Base-by-base conservation (phyloP, 2,888 invertebrate genomes). In the Ecdyonurus torrentis region DNA sequence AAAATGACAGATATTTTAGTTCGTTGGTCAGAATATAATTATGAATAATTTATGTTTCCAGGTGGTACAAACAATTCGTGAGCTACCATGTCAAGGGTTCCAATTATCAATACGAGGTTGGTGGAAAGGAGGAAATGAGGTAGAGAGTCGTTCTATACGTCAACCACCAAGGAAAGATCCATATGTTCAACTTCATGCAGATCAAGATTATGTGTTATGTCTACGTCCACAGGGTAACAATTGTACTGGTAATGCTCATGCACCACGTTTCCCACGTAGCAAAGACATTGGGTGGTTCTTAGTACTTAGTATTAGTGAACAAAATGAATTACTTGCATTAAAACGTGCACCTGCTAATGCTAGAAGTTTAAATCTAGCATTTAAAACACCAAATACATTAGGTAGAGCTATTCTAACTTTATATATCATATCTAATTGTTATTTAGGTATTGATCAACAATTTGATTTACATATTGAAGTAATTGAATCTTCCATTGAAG, bases 211-310 rank as follows among this genome's bases (percentile, higher is more conserved):
- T 74, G 73, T 79, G 18, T 74, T 89, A 15, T 67, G 62, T 1
- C 62, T 70, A 60, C 62, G 19, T 18, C 55, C 55, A 55, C 5
- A 22, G 20, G 55, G 55, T 7, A 55, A 5, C 55, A n/a, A 7
- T 7, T 20, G 55, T 7, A 22, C 55, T n/a, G 5, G 7, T 25
- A 77, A 78, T 69, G 89, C 88, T n/a, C 77, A 86, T 65, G 86
- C 91, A 65, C 89, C 91, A 0, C 83, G 85, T 66, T 98, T 93
- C 78, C 86, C 92, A 1, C 95, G 96, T 73, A 85, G 87, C 52
- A 98, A 97, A 77, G 91, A 91, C 71, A 97, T 97, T 73, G 91
- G 94, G 63, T 99, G 98, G 98, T 88, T 97, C 75, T 72, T 95
- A 1, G 81, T 93, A 0, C 77, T 98, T 7, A 96, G 95, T 1